Evolutionary conservation across 2,888 invertebrate genomes (phyloP), one percentile per base, ranked within the genome.

Genomic region (Diplazon laetatorius): DNA sequence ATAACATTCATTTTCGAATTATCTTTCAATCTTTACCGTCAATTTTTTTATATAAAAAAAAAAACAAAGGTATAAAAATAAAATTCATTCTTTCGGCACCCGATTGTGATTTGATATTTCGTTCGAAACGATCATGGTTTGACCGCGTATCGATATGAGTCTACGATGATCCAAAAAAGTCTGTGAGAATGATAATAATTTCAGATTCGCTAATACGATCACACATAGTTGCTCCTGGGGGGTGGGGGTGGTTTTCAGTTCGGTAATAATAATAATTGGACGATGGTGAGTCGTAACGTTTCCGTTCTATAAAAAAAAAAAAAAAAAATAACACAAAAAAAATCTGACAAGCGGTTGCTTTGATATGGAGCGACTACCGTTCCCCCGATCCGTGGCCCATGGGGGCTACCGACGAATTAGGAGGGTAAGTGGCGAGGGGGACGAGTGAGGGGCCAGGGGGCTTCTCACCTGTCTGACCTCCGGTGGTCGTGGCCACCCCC

Each of bases 391-490:
- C n/a, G 42, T 2, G 12, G 42, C 80, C 80, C n/a, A n/a, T n/a
- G n/a, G n/a, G n/a, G n/a, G n/a, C n/a, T n/a, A n/a, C 82, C 83
- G 82, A 86, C 82, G 84, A 85, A 86, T 85, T 83, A 83, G 80
- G 57, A 50, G n/a, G 68, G n/a, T n/a, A n/a, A n/a, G n/a, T n/a
- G n/a, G n/a, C n/a, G n/a, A n/a, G n/a, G n/a, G n/a, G n/a, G n/a
- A n/a, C n/a, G n/a, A n/a, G n/a, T n/a, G n/a, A n/a, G n/a, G n/a
- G n/a, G n/a, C n/a, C n/a, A n/a, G n/a, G n/a, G n/a, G n/a, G n/a
- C n/a, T n/a, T 63, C 78, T 85, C 87, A 85, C 84, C 84, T 84
- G 85, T 76, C 79, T 82, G 85, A 82, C 79, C 84, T 85, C 82
- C 55, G 63, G n/a, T 46, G 76, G 70, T 70, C 63, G 63, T 35